Evolutionary conservation across 2,797 vertebrate genomes (phyloP), one percentile per base, ranked within the genome.

Genomic region (Coranthus polyacanthus): DNA sequence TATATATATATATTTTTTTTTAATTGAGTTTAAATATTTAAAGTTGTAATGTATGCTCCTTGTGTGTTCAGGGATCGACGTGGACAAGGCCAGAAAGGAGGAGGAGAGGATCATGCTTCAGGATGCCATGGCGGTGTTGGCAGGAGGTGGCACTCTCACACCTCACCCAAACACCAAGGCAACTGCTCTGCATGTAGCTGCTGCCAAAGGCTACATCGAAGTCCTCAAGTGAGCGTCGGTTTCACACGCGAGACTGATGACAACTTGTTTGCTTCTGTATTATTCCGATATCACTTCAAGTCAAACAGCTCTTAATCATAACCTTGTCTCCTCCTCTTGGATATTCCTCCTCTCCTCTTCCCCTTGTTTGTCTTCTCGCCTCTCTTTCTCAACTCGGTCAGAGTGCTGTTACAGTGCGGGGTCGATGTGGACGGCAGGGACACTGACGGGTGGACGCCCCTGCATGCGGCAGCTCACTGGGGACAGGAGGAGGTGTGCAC

Each of bases 141-240:
- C 88, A 17, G 92, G 92, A 58, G 68, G 84, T 1, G 92, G 90
- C 15, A 82, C 88, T 17, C 87, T 95, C 61, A 85, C 82, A 18
- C 92, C 94, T 57, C 95, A 96, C 81, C 92, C 90, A 2, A 95
- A 95, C 88, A 95, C 95, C 43, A 93, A 94, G 51, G 95, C 95
- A 0, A 95, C 94, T 0, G 92, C 94, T 24, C 84, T 95, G 52
- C 95, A 96, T 6, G 95, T 96, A 1, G 92, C 95, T 0, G 93
- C 94, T 5, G 94, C 95, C 81, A 96, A 96, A 88, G 94, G 94
- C 77, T 96, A 95, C 88, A 93, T 94, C 0, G 94, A 95, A 88
- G 95, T 95, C 84, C 87, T 95, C 42, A 95, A 94, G 95, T 96
- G 84, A 94, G 95, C 43, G 63, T 60, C 13, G 3, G 22, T 16